Base-by-base conservation (phyloP, 1,140 invertebrate species). In the Teleogryllus occipitalis region DNA sequence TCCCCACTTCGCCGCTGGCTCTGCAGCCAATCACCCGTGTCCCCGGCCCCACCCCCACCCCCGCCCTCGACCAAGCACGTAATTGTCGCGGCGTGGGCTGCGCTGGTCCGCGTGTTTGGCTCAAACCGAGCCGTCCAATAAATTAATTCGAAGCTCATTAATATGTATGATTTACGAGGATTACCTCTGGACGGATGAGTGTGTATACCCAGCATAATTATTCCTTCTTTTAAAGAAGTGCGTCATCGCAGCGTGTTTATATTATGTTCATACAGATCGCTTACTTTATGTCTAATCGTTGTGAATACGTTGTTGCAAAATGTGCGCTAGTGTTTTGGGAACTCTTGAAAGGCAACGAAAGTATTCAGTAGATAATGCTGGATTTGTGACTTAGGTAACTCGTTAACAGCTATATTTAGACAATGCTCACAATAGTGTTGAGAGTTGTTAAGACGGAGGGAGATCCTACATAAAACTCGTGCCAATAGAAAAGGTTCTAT, bases 81-180 rank as follows among this genome's bases (percentile, higher is more conserved):
- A 65, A 65, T 65, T 65, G 54, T 65, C 54, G 54, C 54, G 54
- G 54, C 54, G 10, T 3, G 0, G 54, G 10, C 54, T 10, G 18
- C 18, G 54, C 54, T 18, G 10, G 54, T 65, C 54, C 10, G 54
- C 18, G 54, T 65, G 18, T 65, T 65, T 18, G 54, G 54, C 10
- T 18, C 54, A 65, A 65, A 10, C 54, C 10, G 54, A 65, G 54
- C 10, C 54, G 54, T 65, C 18, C 54, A 18, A 65, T 65, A 65
- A 65, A 65, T 65, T 65, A 65, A 65, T 65, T 65, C 54, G 54
- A 18, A 65, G 54, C 54, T 65, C 54, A 65, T 65, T 65, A 65
- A 65, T 14, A 65, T 65, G 54, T 65, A 65, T 65, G 54, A 18
- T 65, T 14, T 65, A 65, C 54, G 54, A 65, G 54, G 54, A 65